Conservation (phyloP, 2,797 vertebrate genomes). For the Leptoclinus maculatus region DNA sequence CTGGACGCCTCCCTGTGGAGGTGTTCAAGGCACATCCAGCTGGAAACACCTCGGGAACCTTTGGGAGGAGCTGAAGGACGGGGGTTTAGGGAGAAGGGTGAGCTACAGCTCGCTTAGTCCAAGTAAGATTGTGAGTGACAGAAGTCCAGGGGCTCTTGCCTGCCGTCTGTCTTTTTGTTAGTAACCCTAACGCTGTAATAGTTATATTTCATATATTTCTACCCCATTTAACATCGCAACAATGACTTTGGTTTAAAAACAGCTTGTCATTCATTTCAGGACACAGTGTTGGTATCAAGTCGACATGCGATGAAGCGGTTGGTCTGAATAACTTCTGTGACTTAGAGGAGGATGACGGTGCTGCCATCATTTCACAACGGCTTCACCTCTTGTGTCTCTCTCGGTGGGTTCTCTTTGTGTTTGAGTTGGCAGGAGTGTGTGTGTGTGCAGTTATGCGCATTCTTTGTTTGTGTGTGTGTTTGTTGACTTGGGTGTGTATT, state of each 20-base stretch:
- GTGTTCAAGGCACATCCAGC: not conserved
- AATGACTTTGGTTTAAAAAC: not conserved
- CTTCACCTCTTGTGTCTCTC: not conserved
- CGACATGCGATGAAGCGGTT: not conserved
- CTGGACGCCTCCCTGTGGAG: not conserved
- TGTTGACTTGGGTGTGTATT: slow-evolving; percentile 68
- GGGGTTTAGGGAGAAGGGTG: not conserved
- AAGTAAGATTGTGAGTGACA: too few relatives aligned
- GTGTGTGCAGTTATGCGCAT: slow-evolving; percentile 25
- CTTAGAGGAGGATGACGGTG: slow-evolving; percentile 4
- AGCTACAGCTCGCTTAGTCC: not conserved
- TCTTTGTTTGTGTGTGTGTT: slow-evolving; percentile 41
- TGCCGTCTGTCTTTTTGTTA: too few relatives aligned
- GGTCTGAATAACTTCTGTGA: slow-evolving; percentile 3
- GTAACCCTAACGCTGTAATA: too few relatives aligned
- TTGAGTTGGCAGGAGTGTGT: slow-evolving; percentile 47
- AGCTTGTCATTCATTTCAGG: not conserved
- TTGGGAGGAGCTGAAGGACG: not conserved
- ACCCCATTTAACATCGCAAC: not conserved
- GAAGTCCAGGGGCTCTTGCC: too few relatives aligned
- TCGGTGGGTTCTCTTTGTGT: slow-evolving; percentile 32
- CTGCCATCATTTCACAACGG: slow-evolving; percentile 24
- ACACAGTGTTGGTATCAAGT: not conserved
- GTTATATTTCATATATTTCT: not conserved
- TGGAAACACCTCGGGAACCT: not conserved